phyloP scores from a whole-genome alignment of 1,140 invertebrate genomes.

The Drosophila bifasciata region DNA sequence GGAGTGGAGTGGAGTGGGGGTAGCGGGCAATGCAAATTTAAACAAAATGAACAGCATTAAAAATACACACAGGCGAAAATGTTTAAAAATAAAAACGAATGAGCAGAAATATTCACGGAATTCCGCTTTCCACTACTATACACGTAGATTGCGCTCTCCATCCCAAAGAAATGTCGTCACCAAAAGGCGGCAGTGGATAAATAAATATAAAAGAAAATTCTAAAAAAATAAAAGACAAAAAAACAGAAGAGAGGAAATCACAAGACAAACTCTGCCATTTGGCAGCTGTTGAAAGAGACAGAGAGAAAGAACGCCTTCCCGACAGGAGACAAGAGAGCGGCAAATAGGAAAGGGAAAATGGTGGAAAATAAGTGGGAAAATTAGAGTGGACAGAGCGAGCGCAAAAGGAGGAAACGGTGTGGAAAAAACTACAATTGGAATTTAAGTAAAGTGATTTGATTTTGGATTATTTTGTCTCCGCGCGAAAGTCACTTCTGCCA shows the following conservation, averaged over 20 bases:
- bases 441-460: slow-evolving; percentile 72
- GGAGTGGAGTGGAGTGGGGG: background rate
- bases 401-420: slow-evolving; percentile 1
- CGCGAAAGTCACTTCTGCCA: slow-evolving; percentile 37
- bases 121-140: slow-evolving; percentile 46
- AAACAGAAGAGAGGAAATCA: slow-evolving; percentile 28
- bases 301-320: slow-evolving; percentile 21
- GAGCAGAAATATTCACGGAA: slow-evolving; percentile 62
- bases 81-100: slow-evolving; percentile 64
- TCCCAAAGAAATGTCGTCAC: slow-evolving; percentile 58
- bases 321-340: slow-evolving; percentile 17
- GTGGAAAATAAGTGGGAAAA: slow-evolving; percentile 23
- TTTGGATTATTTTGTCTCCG: slow-evolving; percentile 59
- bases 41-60: slow-evolving; percentile 59
- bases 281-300: slow-evolving; percentile 54
- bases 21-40: slow-evolving; percentile 53
- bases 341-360: background rate
- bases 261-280: slow-evolving; percentile 50
- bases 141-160: slow-evolving; percentile 6
- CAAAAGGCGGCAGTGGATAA: slow-evolving; percentile 26
- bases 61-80: slow-evolving; percentile 58
- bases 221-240: slow-evolving; percentile 23
- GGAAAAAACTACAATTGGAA: slow-evolving; percentile 62
- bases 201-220: slow-evolving; percentile 35
- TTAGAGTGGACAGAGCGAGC: slow-evolving; percentile 14